A percentile compares a stretch with the other conserved stretches of the same genome.
Evolutionary conservation across 2,797 vertebrate species (phyloP).

Genomic region (Hypotaenidia okinawae): DNA sequence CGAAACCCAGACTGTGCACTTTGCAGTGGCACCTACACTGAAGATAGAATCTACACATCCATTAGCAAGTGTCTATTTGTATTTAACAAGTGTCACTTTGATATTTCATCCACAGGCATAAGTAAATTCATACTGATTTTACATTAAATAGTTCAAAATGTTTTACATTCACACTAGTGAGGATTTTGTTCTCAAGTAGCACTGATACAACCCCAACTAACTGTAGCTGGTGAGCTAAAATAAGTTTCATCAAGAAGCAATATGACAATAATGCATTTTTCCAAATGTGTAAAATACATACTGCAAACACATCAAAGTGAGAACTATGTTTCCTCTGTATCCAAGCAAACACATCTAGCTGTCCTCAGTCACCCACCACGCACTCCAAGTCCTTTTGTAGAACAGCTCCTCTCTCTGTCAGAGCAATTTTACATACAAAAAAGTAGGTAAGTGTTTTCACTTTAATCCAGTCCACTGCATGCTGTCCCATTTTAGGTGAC

Average conservation of each 20-base stretch:
- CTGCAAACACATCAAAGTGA: not conserved
- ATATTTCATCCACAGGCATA: not conserved
- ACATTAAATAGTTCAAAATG: not conserved
- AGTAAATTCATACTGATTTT: not conserved
- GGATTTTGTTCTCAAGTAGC: not conserved
- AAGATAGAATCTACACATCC: not conserved
- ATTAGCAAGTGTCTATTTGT: not conserved
- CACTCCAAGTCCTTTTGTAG: not conserved
- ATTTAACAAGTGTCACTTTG: not conserved
- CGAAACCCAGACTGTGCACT: not conserved
- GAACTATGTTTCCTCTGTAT: not conserved
- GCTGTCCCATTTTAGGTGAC: not conserved
- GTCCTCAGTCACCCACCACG: not conserved
- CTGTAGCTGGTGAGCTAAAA: not conserved
- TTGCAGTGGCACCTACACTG: not conserved
- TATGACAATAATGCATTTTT: not conserved
- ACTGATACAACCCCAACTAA: not conserved
- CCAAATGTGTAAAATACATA: not conserved
- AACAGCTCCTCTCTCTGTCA: not conserved
- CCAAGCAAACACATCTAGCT: not conserved
- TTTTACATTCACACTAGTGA: not conserved
- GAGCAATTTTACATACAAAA: not conserved
- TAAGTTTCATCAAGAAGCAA: not conserved
- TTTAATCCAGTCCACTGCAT: not conserved
- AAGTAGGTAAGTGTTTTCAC: not conserved